A percentile compares a stretch with the other conserved stretches of the same genome.
phyloP scores from a whole-genome alignment of 2,113 vertebrate species.

The Enhydra lutris region DNA sequence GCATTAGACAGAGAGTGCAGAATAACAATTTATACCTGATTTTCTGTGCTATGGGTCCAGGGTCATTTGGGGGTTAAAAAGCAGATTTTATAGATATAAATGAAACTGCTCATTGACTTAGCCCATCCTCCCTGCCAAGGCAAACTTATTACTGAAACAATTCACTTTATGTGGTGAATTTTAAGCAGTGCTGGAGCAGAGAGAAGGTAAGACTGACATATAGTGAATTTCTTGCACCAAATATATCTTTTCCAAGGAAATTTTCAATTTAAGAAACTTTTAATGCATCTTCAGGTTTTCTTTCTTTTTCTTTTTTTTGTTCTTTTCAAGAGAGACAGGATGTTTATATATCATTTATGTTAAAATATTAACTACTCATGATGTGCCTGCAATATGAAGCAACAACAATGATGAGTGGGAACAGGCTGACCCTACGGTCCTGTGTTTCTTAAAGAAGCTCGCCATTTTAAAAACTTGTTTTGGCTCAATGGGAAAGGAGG shows the following conservation, averaged over 20 bases:
- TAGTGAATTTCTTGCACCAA: slow-evolving; percentile 47
- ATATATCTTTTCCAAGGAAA: slow-evolving; percentile 41
- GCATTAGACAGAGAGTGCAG: slow-evolving; percentile 15
- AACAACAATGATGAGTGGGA: neutral
- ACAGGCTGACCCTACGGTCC: neutral
- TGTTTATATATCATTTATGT: slow-evolving; percentile 9
- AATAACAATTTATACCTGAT: slow-evolving; percentile 47
- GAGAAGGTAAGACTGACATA: slow-evolving; percentile 60
- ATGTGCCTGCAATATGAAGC: slow-evolving; percentile 34
- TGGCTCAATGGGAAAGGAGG: slow-evolving; percentile 34
- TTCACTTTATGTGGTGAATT: slow-evolving; percentile 42
- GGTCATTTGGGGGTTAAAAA: slow-evolving; percentile 57
- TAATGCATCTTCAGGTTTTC: neutral
- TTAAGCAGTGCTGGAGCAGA: slow-evolving; percentile 56
- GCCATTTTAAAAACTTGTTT: slow-evolving; percentile 2
- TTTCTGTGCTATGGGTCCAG: slow-evolving; percentile 27
- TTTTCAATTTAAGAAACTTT: slow-evolving; percentile 37
- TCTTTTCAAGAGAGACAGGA: neutral
- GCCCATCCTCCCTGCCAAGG: neutral
- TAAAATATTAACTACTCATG: slow-evolving; percentile 12
- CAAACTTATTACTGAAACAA: slow-evolving; percentile 56
- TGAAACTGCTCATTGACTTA: slow-evolving; percentile 55
- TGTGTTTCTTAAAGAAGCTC: slow-evolving; percentile 45
- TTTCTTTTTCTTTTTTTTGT: too few relatives aligned
- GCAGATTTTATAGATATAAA: slow-evolving; percentile 55